Evolutionary conservation across 1,140 invertebrate genomes (phyloP).

Genomic region (Asbolus verrucosus): DNA sequence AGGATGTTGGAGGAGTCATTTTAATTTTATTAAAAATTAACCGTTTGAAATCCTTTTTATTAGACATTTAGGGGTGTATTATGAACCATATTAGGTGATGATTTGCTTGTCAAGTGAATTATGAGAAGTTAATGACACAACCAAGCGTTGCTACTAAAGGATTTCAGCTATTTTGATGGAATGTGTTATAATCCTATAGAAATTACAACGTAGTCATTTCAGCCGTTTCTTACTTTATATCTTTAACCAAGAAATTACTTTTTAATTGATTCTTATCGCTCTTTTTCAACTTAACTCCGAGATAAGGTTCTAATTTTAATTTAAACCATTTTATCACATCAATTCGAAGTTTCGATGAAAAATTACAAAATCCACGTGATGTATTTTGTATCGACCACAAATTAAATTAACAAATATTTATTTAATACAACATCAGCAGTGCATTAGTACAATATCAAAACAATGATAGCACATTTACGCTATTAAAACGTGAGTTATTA

Average conservation of each 20-base stretch:
- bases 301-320: slow-evolving; percentile 37
- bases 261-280: slow-evolving; percentile 45
- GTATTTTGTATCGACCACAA: neutral
- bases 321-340: slow-evolving; percentile 23
- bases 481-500: slow-evolving; percentile 24
- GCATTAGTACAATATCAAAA: slow-evolving; percentile 17
- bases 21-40: neutral
- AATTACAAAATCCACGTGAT: slow-evolving; percentile 4
- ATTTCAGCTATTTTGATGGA: slow-evolving; percentile 34
- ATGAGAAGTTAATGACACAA: slow-evolving; percentile 24
- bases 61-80: neutral
- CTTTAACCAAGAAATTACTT: slow-evolving; percentile 45
- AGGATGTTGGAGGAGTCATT: neutral
- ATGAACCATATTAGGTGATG: slow-evolving; percentile 12
- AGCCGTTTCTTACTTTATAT: slow-evolving; percentile 38
- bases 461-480: slow-evolving; percentile 26
- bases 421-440: neutral
- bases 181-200: slow-evolving; percentile 34
- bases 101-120: slow-evolving; percentile 35
- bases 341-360: neutral
- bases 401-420: slow-evolving; percentile 19
- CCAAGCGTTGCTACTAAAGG: slow-evolving; percentile 5
- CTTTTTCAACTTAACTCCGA: slow-evolving; percentile 38
- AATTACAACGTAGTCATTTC: slow-evolving; percentile 25
- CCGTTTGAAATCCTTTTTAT: slow-evolving; percentile 9